A percentile compares a stretch with the other conserved stretches of the same genome.
Conservation (phyloP, 2,797 vertebrate genomes). For the Leptatherina wallacei region DNA sequence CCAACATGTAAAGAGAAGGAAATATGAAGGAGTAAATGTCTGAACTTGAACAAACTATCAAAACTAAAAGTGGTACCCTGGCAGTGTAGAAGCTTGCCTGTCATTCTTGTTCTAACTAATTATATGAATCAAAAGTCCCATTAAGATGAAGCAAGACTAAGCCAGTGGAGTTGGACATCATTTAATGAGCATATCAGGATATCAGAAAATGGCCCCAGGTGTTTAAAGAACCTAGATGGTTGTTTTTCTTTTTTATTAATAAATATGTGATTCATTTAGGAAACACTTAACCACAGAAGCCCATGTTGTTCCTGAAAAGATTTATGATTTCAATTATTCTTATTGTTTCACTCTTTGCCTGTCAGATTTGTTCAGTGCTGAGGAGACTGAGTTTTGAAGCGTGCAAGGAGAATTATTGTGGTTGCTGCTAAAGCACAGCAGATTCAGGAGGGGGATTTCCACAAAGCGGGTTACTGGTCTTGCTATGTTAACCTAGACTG, state of each 20-base stretch:
- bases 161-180: not conserved
- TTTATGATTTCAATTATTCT: constrained; percentile 12
- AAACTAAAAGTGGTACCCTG: too few species aligned
- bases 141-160: not conserved
- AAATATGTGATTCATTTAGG: not conserved
- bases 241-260: not conserved
- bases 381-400: not conserved
- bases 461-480: too few species aligned
- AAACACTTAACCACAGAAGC: constrained; percentile 4
- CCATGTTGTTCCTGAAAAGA: not conserved
- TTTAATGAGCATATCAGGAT: not conserved
- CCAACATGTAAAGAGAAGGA: too few species aligned
- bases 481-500: too few species aligned
- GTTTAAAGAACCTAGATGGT: not conserved
- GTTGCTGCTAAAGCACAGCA: constrained; percentile 7
- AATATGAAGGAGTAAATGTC: too few species aligned
- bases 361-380: not conserved
- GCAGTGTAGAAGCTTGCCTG: not conserved
- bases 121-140: not conserved
- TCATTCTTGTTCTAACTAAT: not conserved
- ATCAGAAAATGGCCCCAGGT: constrained; percentile 1
- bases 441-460: too few species aligned
- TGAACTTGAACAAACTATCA: too few species aligned
- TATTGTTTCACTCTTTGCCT: not conserved
- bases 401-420: not conserved